A percentile compares a stretch with the other conserved stretches of the same genome.
Evolutionary conservation across 92 coral and sea anemone genomes (phyloP).

Genomic region (Virgularia gustaviana): DNA sequence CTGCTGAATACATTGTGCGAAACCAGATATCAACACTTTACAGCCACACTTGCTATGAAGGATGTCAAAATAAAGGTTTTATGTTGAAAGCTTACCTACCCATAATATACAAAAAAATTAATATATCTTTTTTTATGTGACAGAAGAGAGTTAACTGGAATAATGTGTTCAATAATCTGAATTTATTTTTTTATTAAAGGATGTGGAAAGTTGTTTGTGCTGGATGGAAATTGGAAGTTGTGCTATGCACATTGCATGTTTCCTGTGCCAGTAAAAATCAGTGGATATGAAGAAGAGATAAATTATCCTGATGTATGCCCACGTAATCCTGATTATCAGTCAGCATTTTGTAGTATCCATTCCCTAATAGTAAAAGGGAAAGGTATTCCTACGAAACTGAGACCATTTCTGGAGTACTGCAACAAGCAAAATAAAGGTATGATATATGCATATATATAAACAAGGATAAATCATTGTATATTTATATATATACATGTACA

Average conservation of each 20-base stretch:
- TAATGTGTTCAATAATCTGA: no score
- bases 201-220: constrained; percentile 54
- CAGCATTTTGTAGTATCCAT: constrained; percentile 35
- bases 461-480: background rate
- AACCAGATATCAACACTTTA: constrained; percentile 17
- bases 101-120: no score
- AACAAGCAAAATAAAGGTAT: constrained; percentile 39
- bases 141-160: no score
- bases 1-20: constrained; percentile 34
- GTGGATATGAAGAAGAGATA: constrained; percentile 45
- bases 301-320: constrained; percentile 52
- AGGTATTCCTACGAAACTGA: constrained; percentile 30
- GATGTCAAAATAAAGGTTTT: constrained; percentile 48
- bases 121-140: no score
- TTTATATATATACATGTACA: background rate
- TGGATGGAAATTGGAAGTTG: constrained; percentile 56
- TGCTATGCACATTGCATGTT: constrained; percentile 53
- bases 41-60: constrained; percentile 38
- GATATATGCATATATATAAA: background rate
- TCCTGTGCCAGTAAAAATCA: constrained; percentile 41
- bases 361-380: background rate
- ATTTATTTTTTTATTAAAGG: no score
- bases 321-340: constrained; percentile 16
- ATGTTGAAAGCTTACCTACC: background rate
- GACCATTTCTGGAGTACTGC: constrained; percentile 30